phyloP scores from a whole-genome alignment of 30 jellyfish, hydroid and myxozoan species.

The Hydractinia echinata region DNA sequence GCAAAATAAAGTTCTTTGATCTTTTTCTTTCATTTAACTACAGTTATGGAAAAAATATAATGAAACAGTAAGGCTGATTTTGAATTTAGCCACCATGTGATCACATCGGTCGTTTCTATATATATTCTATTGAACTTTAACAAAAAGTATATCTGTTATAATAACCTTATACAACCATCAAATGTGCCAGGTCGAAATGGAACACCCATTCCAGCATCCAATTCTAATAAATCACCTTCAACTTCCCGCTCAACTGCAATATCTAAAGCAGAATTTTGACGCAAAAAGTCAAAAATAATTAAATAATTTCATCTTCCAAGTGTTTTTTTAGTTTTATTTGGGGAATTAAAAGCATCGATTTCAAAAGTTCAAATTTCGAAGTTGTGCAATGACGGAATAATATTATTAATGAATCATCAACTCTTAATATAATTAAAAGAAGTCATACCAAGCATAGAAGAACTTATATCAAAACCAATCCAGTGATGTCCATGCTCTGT shows the following conservation, averaged over 20 bases:
- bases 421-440: not conserved
- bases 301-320: not conserved
- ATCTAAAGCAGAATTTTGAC: constrained; percentile 9
- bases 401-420: not conserved
- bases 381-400: not conserved
- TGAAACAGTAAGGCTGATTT: no score
- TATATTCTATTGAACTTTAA: no score
- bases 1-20: no score
- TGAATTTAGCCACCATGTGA: no score
- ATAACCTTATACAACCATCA: constrained; percentile 91
- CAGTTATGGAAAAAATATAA: no score
- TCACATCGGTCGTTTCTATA: no score
- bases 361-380: not conserved
- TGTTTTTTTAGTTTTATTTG: not conserved
- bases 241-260: constrained; percentile 90
- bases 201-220: constrained; percentile 95
- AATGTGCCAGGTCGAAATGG: constrained; percentile 94
- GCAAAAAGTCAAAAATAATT: not conserved
- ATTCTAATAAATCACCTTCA: constrained; percentile 79
- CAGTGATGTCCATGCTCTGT: constrained; percentile 88
- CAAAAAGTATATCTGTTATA: not conserved
- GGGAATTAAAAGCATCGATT: not conserved
- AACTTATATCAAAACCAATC: constrained; percentile 94
- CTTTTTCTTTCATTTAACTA: no score
- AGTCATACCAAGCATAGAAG: constrained; percentile 69